Evolutionary conservation across 1,140 invertebrate species (phyloP), one percentile per base, ranked within the genome.

Genomic region (Formica selysi): DNA sequence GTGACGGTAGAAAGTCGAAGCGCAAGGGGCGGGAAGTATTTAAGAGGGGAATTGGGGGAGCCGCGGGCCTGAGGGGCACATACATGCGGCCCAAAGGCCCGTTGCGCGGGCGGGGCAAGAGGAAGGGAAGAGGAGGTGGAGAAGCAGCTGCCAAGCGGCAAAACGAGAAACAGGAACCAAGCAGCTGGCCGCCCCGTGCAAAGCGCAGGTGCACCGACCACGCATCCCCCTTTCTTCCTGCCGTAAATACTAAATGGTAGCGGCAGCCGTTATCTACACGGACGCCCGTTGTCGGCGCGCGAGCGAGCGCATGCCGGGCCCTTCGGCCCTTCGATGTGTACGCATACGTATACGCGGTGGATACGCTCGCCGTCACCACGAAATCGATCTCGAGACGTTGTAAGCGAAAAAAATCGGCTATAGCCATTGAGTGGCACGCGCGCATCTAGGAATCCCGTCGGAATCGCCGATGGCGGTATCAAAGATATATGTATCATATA

Each of bases 91-190:
- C 36, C 38, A 61, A 61, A 71, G 68, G 29, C 19, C 68, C 38
- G 57, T 44, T 73, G 68, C 13, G 54, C 68, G 68, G 68, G 68
- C 68, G 79, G 38, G 48, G 67, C 51, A 81, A 48, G 29, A 59
- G 71, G 87, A 86, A 84, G 89, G 87, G 90, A 92, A 86, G 83
- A 76, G 85, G 76, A 80, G 62, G 76, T 57, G 89, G 64, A 76
- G 90, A 89, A 90, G 93, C 94, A 95, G 94, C 94, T 95, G 94
- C 93, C 89, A 81, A 89, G 91, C 92, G 91, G 89, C 90, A 93
- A 92, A 94, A 94, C 91, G 92, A 92, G 90, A 91, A 92, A 91
- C 92, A 92, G 88, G 92, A 93, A 87, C 29, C 26, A 51, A 80
- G 85, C 76, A 80, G 80, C 73, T 90, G 80, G 89, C 87, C 81